phyloP scores from a whole-genome alignment of 2,888 invertebrate genomes.

The Drosophila greeni region DNA sequence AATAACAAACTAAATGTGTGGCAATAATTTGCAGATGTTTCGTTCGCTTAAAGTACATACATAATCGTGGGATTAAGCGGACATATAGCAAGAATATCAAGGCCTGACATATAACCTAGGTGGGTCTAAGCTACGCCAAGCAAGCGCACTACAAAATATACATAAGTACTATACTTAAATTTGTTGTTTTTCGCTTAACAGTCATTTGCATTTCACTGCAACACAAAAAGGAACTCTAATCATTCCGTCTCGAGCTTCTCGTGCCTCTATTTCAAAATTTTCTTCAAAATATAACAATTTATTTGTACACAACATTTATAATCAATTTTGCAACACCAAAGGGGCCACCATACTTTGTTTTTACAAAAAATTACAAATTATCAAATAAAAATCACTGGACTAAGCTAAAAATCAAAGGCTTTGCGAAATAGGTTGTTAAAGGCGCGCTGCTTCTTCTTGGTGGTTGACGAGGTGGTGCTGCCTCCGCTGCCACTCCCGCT shows the following conservation, averaged over 20 bases:
- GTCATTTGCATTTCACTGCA: slow-evolving; percentile 63
- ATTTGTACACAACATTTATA: slow-evolving; percentile 19
- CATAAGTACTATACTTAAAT: slow-evolving; percentile 43
- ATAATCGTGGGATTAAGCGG: slow-evolving; percentile 30
- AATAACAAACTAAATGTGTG: slow-evolving; percentile 31
- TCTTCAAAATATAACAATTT: slow-evolving; percentile 15
- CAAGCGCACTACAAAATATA: slow-evolving; percentile 34
- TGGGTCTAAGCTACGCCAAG: slow-evolving; percentile 8
- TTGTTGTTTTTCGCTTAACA: slow-evolving; percentile 51
- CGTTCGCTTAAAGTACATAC: slow-evolving; percentile 24
- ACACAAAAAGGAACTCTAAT: slow-evolving; percentile 62
- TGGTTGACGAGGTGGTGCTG: slow-evolving; percentile 72
- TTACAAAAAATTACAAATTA: slow-evolving; percentile 15
- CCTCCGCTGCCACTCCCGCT: slow-evolving; percentile 72
- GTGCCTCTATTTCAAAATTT: neutral
- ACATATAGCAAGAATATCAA: slow-evolving; percentile 41
- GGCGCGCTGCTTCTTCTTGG: slow-evolving; percentile 82
- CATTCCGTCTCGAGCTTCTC: slow-evolving; percentile 14
- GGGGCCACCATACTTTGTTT: neutral
- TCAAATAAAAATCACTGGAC: slow-evolving; percentile 30
- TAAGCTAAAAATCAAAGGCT: slow-evolving; percentile 83
- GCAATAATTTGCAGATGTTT: slow-evolving; percentile 46
- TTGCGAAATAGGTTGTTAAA: slow-evolving; percentile 88
- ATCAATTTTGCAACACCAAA: slow-evolving; percentile 1
- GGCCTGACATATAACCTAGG: slow-evolving; percentile 38